Conservation (phyloP, 2,888 invertebrate genomes). For the Pristionchus japonicus region DNA sequence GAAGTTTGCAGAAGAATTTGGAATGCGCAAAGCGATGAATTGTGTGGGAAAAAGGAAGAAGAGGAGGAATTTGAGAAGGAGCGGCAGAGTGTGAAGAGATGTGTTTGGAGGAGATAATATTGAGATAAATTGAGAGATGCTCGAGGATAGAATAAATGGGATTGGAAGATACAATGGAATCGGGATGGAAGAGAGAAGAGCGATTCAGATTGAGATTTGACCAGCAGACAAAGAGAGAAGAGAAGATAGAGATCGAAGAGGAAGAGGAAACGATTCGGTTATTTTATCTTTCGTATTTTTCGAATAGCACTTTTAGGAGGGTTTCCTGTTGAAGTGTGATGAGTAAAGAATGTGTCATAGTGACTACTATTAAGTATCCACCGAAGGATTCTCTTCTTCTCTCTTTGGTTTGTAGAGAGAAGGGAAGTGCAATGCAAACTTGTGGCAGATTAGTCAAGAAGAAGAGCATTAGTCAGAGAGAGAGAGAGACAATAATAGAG, state of each 20-base stretch:
- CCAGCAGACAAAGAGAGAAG: background rate
- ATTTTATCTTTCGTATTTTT: background rate
- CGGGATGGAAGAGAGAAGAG: background rate
- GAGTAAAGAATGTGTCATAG: background rate
- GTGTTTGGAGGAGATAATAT: background rate
- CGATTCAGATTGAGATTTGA: background rate
- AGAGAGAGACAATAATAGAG: slow-evolving; percentile 4
- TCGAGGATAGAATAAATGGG: background rate
- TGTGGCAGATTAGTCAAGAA: slow-evolving; percentile 25
- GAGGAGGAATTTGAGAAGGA: background rate
- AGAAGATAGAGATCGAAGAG: background rate
- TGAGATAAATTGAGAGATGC: background rate
- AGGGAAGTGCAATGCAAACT: slow-evolving; percentile 25
- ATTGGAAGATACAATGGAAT: background rate
- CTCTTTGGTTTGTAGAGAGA: background rate
- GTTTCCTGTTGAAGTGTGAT: background rate
- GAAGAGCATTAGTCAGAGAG: slow-evolving; percentile 34
- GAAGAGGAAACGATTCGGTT: background rate
- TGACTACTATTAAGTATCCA: background rate
- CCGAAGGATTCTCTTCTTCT: background rate
- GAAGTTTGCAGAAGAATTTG: background rate
- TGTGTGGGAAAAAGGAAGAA: background rate
- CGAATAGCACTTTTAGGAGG: background rate
- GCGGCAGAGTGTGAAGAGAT: background rate
- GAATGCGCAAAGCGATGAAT: slow-evolving; percentile 4